Base-by-base conservation (phyloP, 2,113 vertebrate genomes). In the Scomber colias region DNA sequence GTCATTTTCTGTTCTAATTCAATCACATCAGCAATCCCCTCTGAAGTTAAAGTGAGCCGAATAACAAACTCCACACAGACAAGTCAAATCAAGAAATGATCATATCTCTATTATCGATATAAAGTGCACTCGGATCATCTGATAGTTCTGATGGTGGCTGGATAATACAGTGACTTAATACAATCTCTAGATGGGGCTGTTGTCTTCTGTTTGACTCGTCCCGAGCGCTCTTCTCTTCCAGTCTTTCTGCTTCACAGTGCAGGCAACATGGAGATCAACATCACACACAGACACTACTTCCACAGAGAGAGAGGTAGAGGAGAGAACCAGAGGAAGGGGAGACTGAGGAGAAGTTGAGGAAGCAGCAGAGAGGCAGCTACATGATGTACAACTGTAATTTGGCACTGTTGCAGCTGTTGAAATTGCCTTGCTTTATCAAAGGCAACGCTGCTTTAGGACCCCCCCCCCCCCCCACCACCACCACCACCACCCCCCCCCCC, bases 351-450 rank as follows among this genome's bases (percentile, higher is more conserved):
- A 78, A 92, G 89, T 86, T 86, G 69, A 75, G 66, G 71, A 59
- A 75, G 65, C 78, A 61, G 67, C 9, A 10, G 73, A 66, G 71
- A 11, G 79, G 71, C 82, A 87, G 77, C 88, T 79, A 75, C 87
- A 83, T 93, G 94, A 95, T 94, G 85, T 94, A 93, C 90, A 90
- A 84, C 90, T 92, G 87, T 93, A 92, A 93, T 94, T 93, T 95
- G 86, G 83, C 59, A 51, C 46, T 82, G 84, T 86, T 92, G 90
- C 91, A 77, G 79, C 86, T 81, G 71, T 82, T 91, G 85, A 93
- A 94, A 94, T 93, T 94, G 91, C 92, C 71, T 93, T 94, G 86
- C 92, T 95, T 94, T 91, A 95, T 95, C 94, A 95, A 90, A 92
- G 84, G 86, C 88, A 83, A 82, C 54, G 49, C 77, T 24, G 46